Percentiles rank a stretch among this genome's conserved stretches.
These are phyloP conservation scores for Ancistrus triradiatus DNA, from an alignment of 2,113 vertebrate genomes.

Conservation along the genomic window DNA sequence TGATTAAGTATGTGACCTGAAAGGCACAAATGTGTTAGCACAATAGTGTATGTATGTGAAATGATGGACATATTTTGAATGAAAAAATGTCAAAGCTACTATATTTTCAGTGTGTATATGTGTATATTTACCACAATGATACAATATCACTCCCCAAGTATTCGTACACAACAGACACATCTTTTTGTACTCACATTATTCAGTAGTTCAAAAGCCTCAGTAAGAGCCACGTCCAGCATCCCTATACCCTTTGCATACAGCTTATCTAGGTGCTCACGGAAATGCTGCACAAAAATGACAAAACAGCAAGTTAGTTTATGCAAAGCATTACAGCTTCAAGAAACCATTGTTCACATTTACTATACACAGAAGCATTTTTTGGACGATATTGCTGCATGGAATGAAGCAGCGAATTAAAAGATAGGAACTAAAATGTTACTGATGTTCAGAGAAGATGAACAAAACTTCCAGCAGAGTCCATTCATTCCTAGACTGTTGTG, in stretches of 20 bases:
- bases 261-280: slow-evolving; percentile 90
- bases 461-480: background rate
- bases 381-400: background rate
- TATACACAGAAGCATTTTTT: slow-evolving; percentile 1
- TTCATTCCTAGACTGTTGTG: background rate
- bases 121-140: too few relatives aligned
- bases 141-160: too few relatives aligned
- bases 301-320: slow-evolving; percentile 2
- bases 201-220: slow-evolving; percentile 91
- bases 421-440: slow-evolving; percentile 24
- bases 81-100: too few relatives aligned
- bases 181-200: slow-evolving; percentile 76
- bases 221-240: slow-evolving; percentile 91
- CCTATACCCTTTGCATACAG: slow-evolving; percentile 93
- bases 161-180: background rate
- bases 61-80: too few relatives aligned
- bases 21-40: too few relatives aligned
- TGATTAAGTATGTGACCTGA: too few relatives aligned
- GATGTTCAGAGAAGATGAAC: slow-evolving; percentile 27
- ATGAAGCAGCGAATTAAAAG: slow-evolving; percentile 23
- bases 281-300: slow-evolving; percentile 76
- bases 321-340: too few relatives aligned
- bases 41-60: too few relatives aligned
- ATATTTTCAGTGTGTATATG: too few relatives aligned
- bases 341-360: too few relatives aligned